Base-by-base conservation (phyloP, 2,797 vertebrate genomes). In the Chaetodon trifasciatus region DNA sequence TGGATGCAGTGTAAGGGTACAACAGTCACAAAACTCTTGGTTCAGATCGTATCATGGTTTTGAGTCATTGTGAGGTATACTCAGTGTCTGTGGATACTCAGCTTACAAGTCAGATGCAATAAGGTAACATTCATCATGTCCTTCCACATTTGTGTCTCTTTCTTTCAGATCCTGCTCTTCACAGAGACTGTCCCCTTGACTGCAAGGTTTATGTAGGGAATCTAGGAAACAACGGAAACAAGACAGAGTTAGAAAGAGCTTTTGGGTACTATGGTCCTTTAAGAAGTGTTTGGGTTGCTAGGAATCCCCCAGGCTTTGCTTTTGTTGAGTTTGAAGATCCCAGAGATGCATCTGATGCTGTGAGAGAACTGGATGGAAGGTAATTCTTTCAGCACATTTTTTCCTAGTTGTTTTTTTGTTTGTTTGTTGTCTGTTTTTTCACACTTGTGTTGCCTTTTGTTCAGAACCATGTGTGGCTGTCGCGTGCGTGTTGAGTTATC, bases 171-270 rank as follows among this genome's bases (percentile, higher is more conserved):
- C 92, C 95, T 17, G 79, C 93, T 81, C 91, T 93, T 80, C 86
- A 91, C 74, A 96, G 97, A 88, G 97, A 98, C 88, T 99, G 98
- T 94, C 98, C 98, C 8, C 95, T 99, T 81, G 98, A 99, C 91
- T 99, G 98, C 94, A 99, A 99, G 92, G 97, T 99, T 74, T 99
- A 99, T 12, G 98, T 99, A 81, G 98, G 98, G 55, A 99, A 99
- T 94, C 96, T 99, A 84, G 98, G 98, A 63, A 99, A 98, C 90
- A 98, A 97, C 95, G 98, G 98, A 83, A 99, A 99, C 92, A 99
- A 99, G 93, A 98, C 97, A 0, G 98, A 99, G 80, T 74, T 99
- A 88, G 98, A 99, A 85, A 94, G 97, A 74, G 95, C 98, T 1
- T 99, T 99, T 93, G 98, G 98, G 62, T 99, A 98, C 88, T 99